Base-by-base conservation (phyloP, 2,113 vertebrate species). In the Rissa tridactyla region DNA sequence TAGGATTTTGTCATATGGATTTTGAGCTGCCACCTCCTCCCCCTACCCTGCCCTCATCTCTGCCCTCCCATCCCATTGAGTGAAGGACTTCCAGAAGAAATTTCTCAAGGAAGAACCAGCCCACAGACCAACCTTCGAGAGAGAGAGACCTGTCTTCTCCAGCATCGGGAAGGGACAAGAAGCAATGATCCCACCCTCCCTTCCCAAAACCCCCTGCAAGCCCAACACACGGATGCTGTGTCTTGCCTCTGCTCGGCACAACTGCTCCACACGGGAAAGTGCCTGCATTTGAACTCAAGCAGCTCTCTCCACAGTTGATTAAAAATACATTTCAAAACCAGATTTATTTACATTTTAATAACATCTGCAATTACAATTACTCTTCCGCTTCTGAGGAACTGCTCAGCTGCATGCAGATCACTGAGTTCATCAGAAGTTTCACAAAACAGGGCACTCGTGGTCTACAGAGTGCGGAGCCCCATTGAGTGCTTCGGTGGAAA, bases 321-420 rank as follows among this genome's bases (percentile, higher is more conserved):
- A 95, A 97, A 97, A 96, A 94, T 86, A 92, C 66, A 82, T 96
- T 88, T 62, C 62, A 91, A 92, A 97, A 23, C 68, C 40, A 92
- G 76, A 46, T 96, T 94, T 96, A 96, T 96, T 97, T 97, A 96
- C 96, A 97, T 96, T 97, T 97, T 97, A 97, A 97, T 97, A 96
- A 71, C 93, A 96, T 97, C 95, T 97, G 95, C 96, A 97, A 97
- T 97, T 96, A 97, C 90, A 97, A 97, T 97, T 96, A 83, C 93
- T 68, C 70, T 83, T 86, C 92, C 86, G 80, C 76, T 72, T 92
- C 87, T 36, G 54, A 58, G 81, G 81, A 90, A n/a, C 69, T 40
- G 72, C 86, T 96, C 57, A n/a, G 75, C 85, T 95, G 95, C 89
- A 95, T 97, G 92, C 91, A 95, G 94, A 97, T 97, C 92, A 85